Evolutionary conservation across 2,888 invertebrate genomes (phyloP).

Genomic region (Eilema sororculum): DNA sequence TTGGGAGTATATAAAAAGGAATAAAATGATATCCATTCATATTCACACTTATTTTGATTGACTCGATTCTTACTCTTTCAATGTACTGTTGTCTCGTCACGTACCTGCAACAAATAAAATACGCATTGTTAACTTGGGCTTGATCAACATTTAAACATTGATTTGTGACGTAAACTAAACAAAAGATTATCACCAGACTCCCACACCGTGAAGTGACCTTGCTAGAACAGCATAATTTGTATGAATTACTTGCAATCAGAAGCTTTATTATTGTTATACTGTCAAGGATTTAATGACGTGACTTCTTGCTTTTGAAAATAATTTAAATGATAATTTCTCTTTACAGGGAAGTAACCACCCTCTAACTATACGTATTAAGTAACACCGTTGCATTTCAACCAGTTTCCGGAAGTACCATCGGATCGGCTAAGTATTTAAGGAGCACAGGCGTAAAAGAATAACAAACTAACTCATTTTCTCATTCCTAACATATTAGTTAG

Average conservation of each 20-base stretch:
- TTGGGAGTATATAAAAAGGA: too few species aligned
- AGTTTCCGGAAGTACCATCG: too few species aligned
- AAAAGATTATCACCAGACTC: constrained; percentile 2
- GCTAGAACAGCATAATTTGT: constrained; percentile 23
- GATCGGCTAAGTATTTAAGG: too few species aligned
- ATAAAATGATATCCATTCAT: not conserved
- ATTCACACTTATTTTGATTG: not conserved
- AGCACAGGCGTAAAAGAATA: too few species aligned
- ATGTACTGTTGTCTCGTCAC: constrained; percentile 7
- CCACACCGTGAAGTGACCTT: constrained; percentile 23
- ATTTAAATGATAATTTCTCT: not conserved
- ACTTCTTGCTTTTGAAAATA: not conserved
- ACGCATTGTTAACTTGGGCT: constrained; percentile 10
- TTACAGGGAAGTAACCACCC: too few species aligned
- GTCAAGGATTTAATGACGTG: not conserved
- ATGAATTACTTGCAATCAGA: constrained; percentile 30
- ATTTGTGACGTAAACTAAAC: constrained; percentile 9
- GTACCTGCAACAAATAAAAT: constrained; percentile 40
- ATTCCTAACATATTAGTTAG: too few species aligned
- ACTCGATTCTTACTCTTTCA: constrained; percentile 3
- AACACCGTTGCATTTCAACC: too few species aligned
- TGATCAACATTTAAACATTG: not conserved
- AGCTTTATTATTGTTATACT: constrained; percentile 18
- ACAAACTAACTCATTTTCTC: not conserved
- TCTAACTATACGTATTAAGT: too few species aligned